Base-by-base conservation (phyloP, 35 echinoderm and acorn worm genomes). In the Ophiothrix spiculata region DNA sequence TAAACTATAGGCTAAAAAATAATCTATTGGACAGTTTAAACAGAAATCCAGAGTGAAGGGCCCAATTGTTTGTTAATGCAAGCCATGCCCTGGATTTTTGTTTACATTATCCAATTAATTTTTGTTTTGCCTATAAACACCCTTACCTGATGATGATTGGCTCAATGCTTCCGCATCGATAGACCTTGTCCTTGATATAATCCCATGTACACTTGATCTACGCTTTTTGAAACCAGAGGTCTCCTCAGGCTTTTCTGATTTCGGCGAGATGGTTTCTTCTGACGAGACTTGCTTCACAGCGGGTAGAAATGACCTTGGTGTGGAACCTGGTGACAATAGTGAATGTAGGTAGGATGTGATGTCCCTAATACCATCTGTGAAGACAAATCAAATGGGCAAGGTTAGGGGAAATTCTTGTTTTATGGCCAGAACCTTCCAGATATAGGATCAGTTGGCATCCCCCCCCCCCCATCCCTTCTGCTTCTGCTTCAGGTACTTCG, bases 131-230 rank as follows among this genome's bases (percentile, higher is more conserved):
- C n/a, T n/a, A n/a, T n/a, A n/a, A n/a, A n/a, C n/a, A n/a, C n/a
- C n/a, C n/a, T n/a, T n/a, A n/a, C n/a, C n/a, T n/a, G n/a, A n/a
- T n/a, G n/a, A n/a, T n/a, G n/a, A n/a, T 39, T 42, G 34, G 25
- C 23, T 29, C 16, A 28, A 21, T 42, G 31, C 25, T 23, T 64
- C 86, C 0, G 80, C 56, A 37, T 87, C 86, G 0, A 87, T 87
- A 35, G 86, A 87, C 36, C 86, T 31, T 25, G 86, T 87, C 42
- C 86, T 87, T 19, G 75, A 80, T 11, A 87, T 87, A 49, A 87
- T 87, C 15, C 86, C 86, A 31, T 79, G 77, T 2, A 87, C 75
- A 31, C 38, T 87, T 12, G 14, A 32, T 23, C 60, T 69, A 10
- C 60, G 60, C 29, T n/a, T 69, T 25, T 25, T n/a, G 16, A n/a